Evolutionary conservation across 2,888 invertebrate genomes (phyloP), one percentile per base, ranked within the genome.

Genomic region (Saturnia pavonia): DNA sequence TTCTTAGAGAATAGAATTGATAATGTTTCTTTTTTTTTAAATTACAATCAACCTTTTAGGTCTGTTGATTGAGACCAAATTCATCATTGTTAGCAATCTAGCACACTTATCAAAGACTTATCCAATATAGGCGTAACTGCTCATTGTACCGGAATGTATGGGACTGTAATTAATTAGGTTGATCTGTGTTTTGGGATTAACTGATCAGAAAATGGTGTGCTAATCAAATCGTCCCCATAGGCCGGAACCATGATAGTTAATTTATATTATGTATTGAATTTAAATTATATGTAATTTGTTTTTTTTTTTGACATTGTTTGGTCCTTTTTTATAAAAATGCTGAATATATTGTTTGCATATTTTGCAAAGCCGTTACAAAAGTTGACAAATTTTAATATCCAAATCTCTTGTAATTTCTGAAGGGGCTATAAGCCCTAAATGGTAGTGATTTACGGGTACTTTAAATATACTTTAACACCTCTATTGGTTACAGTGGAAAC

Each of bases 201-300:
- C 48, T n/a, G 25, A 63, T 45, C 65, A 40, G n/a, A 19, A 42
- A 70, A 66, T n/a, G 25, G 40, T 16, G 65, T 27, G 45, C 51
- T 40, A 45, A 40, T 69, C 69, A 51, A 66, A 70, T 51, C 51
- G 51, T 27, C 42, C 25, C 66, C n/a, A 70, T 70, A 66, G 70
- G 40, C 51, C 25, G 51, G 51, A 70, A 66, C 48, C 22, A 12
- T 22, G 40, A 48, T 14, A 34, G 12, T 34, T 19, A 19, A 63
- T 63, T 63, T 63, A 63, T 63, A 14, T 16, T 63, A 63, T 19
- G 34, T 34, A 7, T 63, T 63, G 27, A 19, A 63, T 16, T 63
- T 34, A 19, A 63, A 63, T 34, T 63, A 34, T 34, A 27, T 34
- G 14, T 34, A 34, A 34, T 14, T 63, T 14, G 34, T 19, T 14